Conservation (phyloP, 1,140 invertebrate species). For the Drosophila tropicalis region DNA sequence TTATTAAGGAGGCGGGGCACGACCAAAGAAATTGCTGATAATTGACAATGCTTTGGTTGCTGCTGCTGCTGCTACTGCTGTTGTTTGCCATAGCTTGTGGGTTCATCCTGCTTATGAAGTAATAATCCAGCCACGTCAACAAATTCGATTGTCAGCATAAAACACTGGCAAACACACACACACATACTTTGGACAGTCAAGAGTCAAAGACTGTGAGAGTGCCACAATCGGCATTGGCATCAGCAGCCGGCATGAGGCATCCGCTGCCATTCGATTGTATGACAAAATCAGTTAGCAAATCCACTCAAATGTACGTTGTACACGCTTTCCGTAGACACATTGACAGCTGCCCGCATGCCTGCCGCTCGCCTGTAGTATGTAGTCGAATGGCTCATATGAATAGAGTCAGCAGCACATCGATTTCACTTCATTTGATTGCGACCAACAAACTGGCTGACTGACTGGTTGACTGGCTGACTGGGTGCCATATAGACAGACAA, state of each 20-base stretch:
- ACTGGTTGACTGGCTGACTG: slow-evolving; percentile 42
- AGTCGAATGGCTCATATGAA: slow-evolving; percentile 66
- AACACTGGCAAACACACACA: slow-evolving; percentile 43
- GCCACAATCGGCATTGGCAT: slow-evolving; percentile 41
- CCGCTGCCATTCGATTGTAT: slow-evolving; percentile 49
- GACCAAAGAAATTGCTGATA: slow-evolving; percentile 66
- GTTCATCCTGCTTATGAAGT: slow-evolving; percentile 77
- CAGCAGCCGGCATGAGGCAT: slow-evolving; percentile 45
- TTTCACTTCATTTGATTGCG: slow-evolving; percentile 79
- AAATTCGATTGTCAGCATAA: slow-evolving; percentile 78
- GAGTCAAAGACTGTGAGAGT: slow-evolving; percentile 1
- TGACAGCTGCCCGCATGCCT: slow-evolving; percentile 75
- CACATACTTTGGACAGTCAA: slow-evolving; percentile 31
- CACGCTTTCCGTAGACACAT: slow-evolving; percentile 78
- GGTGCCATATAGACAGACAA: slow-evolving; percentile 54
- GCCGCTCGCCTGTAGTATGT: slow-evolving; percentile 1
- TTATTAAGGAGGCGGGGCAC: slow-evolving; percentile 47
- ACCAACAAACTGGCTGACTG: slow-evolving; percentile 51
- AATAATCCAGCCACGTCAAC: slow-evolving; percentile 81
- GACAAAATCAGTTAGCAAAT: slow-evolving; percentile 80
- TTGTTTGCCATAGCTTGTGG: slow-evolving; percentile 47
- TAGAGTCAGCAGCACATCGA: slow-evolving; percentile 77
- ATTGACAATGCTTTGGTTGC: slow-evolving; percentile 60
- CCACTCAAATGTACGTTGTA: slow-evolving; percentile 75
- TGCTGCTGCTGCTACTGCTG: not conserved